Evolutionary conservation across 2,113 vertebrate species (phyloP), one percentile per base, ranked within the genome.

Genomic region (Pitta sordida): DNA sequence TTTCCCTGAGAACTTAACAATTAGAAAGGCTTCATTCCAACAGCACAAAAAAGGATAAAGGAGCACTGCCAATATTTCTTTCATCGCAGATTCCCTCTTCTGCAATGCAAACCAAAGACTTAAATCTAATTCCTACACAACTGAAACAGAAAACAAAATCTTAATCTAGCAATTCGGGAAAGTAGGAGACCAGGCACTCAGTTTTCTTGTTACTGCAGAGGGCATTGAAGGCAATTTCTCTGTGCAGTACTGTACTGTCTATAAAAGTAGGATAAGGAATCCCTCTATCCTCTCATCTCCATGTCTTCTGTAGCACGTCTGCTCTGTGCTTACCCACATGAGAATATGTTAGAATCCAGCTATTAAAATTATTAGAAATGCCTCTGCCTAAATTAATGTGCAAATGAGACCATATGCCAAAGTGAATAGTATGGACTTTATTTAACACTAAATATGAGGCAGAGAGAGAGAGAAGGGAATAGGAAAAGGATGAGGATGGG

Each of bases 281-380:
- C 9, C 8, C 8, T 51, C 18, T 37, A 22, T 49, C 8, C 7
- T 3, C 24, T 83, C 0, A 1, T 16, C 7, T 6, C 14, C 46
- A 58, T 20, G 9, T 65, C 2, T 76, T 9, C 36, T 34, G 19
- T 7, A 58, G 16, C 22, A 56, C 11, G 30, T 62, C 3, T 7
- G 10, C 9, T 17, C 14, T 84, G 34, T 2, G 3, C 10, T 60
- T 41, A 62, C 4, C 32, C 27, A 4, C 7, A 3, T 14, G 10
- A 59, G 6, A 16, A 3, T 7, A 20, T 21, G 44, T 46, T 46
- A 46, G 20, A 20, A 46, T 46, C 20, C 20, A 21, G 44, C 21
- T 46, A 46, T 21, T 46, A 46, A 21, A 46, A 46, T 46, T 46
- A 46, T 46, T 46, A 46, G 44, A 21, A 46, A 46, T 46, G 20